Base-by-base conservation (phyloP, 1,140 invertebrate genomes). In the Atta colombica region DNA sequence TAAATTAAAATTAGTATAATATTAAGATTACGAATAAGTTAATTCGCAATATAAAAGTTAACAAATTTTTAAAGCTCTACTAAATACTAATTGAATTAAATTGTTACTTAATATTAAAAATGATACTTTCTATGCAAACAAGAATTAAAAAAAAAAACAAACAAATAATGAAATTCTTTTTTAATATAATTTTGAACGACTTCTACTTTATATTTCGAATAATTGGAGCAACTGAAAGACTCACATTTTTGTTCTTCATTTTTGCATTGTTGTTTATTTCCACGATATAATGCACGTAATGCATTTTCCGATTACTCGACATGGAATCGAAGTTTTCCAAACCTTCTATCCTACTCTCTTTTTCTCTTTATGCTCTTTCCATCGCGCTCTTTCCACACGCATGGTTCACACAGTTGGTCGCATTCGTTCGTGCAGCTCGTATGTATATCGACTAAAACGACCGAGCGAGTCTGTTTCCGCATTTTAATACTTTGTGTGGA, bases 401-500 rank as follows among this genome's bases (percentile, higher is more conserved):
- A 82, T 74, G 68, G 28, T 18, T 25, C 35, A 82, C 28, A 68
- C 68, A 60, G 31, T 55, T 80, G 65, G 55, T 12, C 28, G 69
- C 80, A 84, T 74, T 74, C 69, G 55, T 58, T 28, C 55, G 53
- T 82, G 35, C 53, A 51, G 49, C 14, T 5, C 25, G n/a, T 61
- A 49, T n/a, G n/a, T 61, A 49, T 84, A 63, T 75, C n/a, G 39
- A 45, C 25, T 84, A 45, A 84, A 84, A 84, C 39, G 69, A 72
- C 55, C 39, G 25, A 14, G 77, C 45, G 51, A 84, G 69, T 84
- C 69, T 84, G 80, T 84, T 84, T 84, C 80, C 69, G 80, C 58
- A 84, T 75, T 84, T 84, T 84, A 84, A 84, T 84, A 84, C 69
- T 75, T 61, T 12, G 55, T 45, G 69, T 69, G 69, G n/a, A 84